These are phyloP conservation scores for Climacteris rufus DNA, from an alignment of 2,113 vertebrate species.

Conservation along the genomic window DNA sequence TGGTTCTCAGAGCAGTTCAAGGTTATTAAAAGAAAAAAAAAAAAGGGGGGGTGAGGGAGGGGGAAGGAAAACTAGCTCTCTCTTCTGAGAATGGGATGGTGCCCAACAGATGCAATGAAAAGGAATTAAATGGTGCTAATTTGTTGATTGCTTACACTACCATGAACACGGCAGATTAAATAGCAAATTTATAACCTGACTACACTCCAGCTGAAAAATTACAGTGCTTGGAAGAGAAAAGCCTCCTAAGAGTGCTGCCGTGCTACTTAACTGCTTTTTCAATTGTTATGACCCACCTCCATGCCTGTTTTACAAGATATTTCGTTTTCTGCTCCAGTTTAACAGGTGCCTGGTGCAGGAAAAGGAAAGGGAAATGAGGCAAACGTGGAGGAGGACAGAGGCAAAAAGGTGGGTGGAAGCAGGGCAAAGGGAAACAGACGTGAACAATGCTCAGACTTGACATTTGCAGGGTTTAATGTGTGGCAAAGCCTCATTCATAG, in stretches of 20 bases:
- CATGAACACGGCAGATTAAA: not conserved
- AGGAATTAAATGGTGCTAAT: constrained; percentile 5
- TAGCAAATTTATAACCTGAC: constrained; percentile 5
- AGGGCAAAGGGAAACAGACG: not conserved
- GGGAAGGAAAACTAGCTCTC: not conserved
- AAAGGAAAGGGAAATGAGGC: constrained; percentile 29
- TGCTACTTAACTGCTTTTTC: not conserved
- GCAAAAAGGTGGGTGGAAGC: not conserved
- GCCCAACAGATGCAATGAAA: not conserved
- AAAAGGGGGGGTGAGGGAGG: too few relatives aligned
- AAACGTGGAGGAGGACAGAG: not conserved
- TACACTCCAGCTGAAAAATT: not conserved
- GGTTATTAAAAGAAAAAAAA: not conserved
- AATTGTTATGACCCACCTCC: not conserved
- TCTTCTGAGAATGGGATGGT: not conserved
- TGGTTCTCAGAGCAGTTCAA: not conserved
- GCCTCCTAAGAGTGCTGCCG: not conserved
- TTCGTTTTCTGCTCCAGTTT: not conserved
- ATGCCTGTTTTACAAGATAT: not conserved
- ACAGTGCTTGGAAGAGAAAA: not conserved
- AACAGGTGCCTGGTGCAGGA: not conserved
- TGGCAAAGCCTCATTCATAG: not conserved
- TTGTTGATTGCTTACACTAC: not conserved
- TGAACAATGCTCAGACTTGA: not conserved
- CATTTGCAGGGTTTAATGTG: fast-evolving